Evolutionary conservation across 2,888 invertebrate genomes (phyloP), one percentile per base, ranked within the genome.

Genomic region (Drosophila paramelanica): DNA sequence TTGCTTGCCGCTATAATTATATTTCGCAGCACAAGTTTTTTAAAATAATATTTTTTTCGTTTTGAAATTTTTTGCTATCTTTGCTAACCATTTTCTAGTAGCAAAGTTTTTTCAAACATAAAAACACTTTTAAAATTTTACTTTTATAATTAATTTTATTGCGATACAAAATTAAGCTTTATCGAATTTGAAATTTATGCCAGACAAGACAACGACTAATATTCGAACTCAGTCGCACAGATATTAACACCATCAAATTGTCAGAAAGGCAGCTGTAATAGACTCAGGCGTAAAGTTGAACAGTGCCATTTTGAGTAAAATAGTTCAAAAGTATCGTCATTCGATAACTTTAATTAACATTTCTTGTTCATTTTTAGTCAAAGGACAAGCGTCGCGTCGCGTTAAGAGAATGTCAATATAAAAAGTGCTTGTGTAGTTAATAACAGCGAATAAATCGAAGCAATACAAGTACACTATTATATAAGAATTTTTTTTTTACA

Each of bases 321-420:
- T 38, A 52, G 41, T 50, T 39, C 20, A 39, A 56, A 47, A 13
- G 5, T 60, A 71, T 62, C 67, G 72, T 20, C 39, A 42, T 52
- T 45, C 76, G 74, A 76, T 74, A 62, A 31, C 5, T 59, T 20
- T 46, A 46, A 11, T 57, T 50, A 43, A 60, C 53, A 59, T 77
- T 71, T 75, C 67, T 75, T 74, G 76, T 74, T 75, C 61, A 67
- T 62, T 50, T 76, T 53, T 60, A 52, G 43, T 57, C 62, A 53
- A 67, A 53, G 62, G 27, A 53, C 56, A 33, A 64, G 59, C 57
- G 56, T 49, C 59, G 64, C 62, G 77, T 49, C 59, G 64, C 62
- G 73, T 57, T 57, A 67, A 42, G 1, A 14, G 14, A 20, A 14
- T 5, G 25, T 23, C 6, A 8, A n/a, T 17, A 13, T 6, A 31